Evolutionary conservation across 2,888 invertebrate species (phyloP).

Genomic region (Neoaliturus tenellus): DNA sequence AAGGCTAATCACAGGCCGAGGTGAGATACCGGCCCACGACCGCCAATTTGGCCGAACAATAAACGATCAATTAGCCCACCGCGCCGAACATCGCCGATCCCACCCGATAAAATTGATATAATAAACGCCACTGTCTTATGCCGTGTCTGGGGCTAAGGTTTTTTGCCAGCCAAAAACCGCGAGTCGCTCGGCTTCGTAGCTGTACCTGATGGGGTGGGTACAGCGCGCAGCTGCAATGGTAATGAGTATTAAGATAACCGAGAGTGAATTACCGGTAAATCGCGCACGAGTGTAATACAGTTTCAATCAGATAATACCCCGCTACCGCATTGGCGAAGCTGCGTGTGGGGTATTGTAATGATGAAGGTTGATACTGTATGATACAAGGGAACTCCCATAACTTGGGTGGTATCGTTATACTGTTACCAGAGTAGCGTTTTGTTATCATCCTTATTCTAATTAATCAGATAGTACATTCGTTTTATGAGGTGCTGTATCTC

Average conservation of each 20-base stretch:
- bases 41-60: slow-evolving; percentile 22
- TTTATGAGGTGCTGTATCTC: too few species aligned
- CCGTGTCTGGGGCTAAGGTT: slow-evolving; percentile 1
- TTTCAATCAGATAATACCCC: not conserved
- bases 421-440: too few species aligned
- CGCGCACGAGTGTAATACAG: not conserved
- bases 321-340: not conserved
- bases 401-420: too few species aligned
- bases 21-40: slow-evolving; percentile 30
- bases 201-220: too few species aligned
- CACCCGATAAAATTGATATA: slow-evolving; percentile 32
- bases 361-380: too few species aligned
- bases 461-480: too few species aligned
- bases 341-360: too few species aligned
- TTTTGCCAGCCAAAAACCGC: not conserved
- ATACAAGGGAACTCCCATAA: too few species aligned
- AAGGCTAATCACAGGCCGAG: slow-evolving; percentile 9
- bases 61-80: slow-evolving; percentile 2
- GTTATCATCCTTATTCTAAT: too few species aligned
- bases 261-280: not conserved
- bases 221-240: not conserved
- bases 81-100: not conserved
- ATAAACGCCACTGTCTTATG: slow-evolving; percentile 39
- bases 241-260: not conserved
- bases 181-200: not conserved